Conservation (phyloP, 2,797 vertebrate genomes). For the Spea hammondii region DNA sequence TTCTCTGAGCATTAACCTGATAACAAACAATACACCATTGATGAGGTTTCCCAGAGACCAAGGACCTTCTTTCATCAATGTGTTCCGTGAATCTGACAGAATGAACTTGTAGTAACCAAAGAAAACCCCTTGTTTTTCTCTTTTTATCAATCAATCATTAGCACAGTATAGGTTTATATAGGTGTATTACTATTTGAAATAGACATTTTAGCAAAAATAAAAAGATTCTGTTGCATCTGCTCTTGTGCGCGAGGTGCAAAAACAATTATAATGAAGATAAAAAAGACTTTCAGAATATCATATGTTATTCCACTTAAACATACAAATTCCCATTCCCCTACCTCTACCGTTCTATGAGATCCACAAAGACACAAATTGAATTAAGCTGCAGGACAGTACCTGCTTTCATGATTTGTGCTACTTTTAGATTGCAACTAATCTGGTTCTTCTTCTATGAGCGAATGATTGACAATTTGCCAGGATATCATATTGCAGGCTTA, state of each 20-base stretch:
- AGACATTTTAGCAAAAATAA: too few species aligned
- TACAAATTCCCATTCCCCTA: not conserved
- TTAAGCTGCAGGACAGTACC: slow-evolving; percentile 2
- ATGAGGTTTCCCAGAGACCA: not conserved
- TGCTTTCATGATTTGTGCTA: slow-evolving; percentile 31
- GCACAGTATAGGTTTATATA: too few species aligned
- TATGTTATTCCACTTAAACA: not conserved
- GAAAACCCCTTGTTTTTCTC: not conserved
- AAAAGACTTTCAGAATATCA: not conserved
- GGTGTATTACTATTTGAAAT: too few species aligned
- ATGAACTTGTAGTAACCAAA: not conserved
- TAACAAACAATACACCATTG: not conserved
- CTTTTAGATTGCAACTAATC: slow-evolving; percentile 20
- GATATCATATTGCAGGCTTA: slow-evolving; percentile 38
- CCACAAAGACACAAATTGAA: slow-evolving; percentile 1
- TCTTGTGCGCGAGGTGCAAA: too few species aligned
- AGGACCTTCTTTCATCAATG: not conserved
- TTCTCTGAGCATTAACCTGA: not conserved
- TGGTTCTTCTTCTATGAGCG: slow-evolving; percentile 24
- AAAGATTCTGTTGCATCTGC: too few species aligned
- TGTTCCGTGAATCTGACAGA: not conserved
- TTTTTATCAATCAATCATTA: not conserved
- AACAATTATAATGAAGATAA: too few species aligned
- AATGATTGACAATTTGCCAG: slow-evolving; percentile 26
- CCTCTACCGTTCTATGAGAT: not conserved